Conservation (phyloP, 2,113 vertebrate genomes). For the Podarcis raffonei region DNA sequence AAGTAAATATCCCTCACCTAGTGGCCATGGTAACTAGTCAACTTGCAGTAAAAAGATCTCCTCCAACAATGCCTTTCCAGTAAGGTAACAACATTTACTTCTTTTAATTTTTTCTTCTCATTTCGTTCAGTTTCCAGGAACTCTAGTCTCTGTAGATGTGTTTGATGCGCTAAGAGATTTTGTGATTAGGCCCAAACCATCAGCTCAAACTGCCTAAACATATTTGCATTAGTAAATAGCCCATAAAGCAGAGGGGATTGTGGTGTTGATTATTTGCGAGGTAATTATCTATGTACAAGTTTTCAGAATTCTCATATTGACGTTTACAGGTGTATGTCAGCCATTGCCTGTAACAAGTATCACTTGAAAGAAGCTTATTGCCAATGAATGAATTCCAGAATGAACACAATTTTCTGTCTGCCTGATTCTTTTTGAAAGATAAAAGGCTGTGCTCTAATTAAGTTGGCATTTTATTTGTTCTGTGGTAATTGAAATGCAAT, state of each 20-base stretch:
- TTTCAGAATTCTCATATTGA: neutral
- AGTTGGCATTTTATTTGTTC: constrained; percentile 37
- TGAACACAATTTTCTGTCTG: neutral
- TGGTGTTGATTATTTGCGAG: neutral
- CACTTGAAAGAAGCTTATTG: neutral
- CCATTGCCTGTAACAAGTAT: neutral
- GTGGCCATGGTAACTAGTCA: constrained; percentile 50
- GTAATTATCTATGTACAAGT: neutral
- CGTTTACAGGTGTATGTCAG: neutral
- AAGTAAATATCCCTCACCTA: constrained; percentile 43
- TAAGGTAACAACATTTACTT: constrained; percentile 50
- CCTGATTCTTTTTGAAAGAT: neutral
- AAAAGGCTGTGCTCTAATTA: constrained; percentile 12
- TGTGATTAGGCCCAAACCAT: neutral
- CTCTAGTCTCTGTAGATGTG: neutral
- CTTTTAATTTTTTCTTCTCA: constrained; percentile 33
- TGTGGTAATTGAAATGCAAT: neutral
- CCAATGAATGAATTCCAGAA: neutral
- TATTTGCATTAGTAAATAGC: neutral
- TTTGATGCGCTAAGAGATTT: neutral
- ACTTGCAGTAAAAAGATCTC: neutral
- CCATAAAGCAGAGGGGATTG: neutral
- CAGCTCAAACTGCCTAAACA: neutral
- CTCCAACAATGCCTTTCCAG: neutral
- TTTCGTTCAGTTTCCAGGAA: constrained; percentile 21